Evolutionary conservation across 2,113 vertebrate species (phyloP), one percentile per base, ranked within the genome.

Genomic region (Cyanocitta stelleri): DNA sequence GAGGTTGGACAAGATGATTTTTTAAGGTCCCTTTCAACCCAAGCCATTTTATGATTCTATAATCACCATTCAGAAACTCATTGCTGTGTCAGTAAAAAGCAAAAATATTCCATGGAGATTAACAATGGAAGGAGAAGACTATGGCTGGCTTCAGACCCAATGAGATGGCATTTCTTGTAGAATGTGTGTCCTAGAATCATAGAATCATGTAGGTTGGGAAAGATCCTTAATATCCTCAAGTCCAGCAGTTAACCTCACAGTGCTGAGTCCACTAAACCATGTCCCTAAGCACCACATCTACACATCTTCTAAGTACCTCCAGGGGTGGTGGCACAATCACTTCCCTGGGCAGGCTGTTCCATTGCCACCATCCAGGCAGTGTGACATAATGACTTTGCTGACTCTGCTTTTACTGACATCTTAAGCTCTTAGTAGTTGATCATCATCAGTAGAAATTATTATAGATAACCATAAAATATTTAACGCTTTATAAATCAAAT

Each of bases 151-250:
- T 82, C 27, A 64, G 32, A 48, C 2, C 4, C 12, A 64, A 2
- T 1, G 9, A 69, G 11, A 64, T 17, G 5, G 5, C 13, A 37
- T 58, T 87, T 78, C 41, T 48, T 66, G 32, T 46, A n/a, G 30
- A 81, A 59, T 26, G 9, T 33, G 37, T 26, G 12, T 39, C 16
- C 7, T 49, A 49, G 29, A 82, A 44, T 30, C n/a, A 56, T 13
- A 54, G 12, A 59, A 51, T 33, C 29, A 24, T 0, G 0, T 6
- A 46, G 23, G 3, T 7, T 52, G 19, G 44, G 10, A 46, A 67
- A 74, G 27, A 59, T 29, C 22, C 10, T 33, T 24, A 29, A 37
- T 2, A 3, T 49, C 16, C n/a, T 14, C 1, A 1, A 35, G 10
- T 44, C 16, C 8, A 80, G 8, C 13, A 2, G 2, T 11, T 73